phyloP scores from a whole-genome alignment of 2,113 vertebrate species.

The Phylloscopus trochilus region DNA sequence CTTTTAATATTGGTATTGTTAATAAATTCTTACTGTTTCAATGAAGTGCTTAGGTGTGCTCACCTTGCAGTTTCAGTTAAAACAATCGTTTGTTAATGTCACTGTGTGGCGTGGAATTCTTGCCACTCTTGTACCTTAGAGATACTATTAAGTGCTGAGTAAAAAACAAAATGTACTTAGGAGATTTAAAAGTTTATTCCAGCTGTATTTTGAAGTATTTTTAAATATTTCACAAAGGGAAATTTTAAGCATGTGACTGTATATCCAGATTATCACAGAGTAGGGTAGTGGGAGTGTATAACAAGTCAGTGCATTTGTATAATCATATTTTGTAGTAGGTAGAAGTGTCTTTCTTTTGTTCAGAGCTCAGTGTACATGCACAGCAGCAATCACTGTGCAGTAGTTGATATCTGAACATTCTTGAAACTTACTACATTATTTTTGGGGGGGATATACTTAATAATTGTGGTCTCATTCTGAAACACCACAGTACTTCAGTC shows the following conservation, averaged over 20 bases:
- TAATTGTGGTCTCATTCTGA: not conserved
- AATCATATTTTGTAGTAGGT: not conserved
- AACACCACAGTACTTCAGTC: not conserved
- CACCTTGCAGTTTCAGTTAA: not conserved
- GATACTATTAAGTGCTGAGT: not conserved
- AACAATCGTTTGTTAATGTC: not conserved
- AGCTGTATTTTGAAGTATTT: not conserved
- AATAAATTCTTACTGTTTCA: not conserved
- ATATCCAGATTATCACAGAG: not conserved
- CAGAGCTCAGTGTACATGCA: not conserved
- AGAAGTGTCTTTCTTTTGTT: not conserved
- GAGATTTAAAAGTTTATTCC: not conserved
- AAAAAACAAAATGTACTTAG: not conserved
- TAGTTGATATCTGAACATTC: not conserved
- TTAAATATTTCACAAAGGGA: not conserved
- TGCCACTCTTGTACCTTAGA: not conserved
- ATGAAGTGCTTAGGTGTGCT: not conserved
- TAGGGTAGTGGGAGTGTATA: not conserved
- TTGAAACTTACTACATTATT: not conserved
- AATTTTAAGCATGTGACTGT: not conserved
- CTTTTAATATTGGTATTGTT: not conserved
- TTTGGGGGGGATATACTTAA: not conserved
- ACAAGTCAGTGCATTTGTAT: not conserved
- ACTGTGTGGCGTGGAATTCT: accelerated
- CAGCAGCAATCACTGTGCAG: not conserved